These are phyloP conservation scores for Spatula clypeata DNA, from an alignment of 2,797 vertebrate species.

Conservation along the genomic window DNA sequence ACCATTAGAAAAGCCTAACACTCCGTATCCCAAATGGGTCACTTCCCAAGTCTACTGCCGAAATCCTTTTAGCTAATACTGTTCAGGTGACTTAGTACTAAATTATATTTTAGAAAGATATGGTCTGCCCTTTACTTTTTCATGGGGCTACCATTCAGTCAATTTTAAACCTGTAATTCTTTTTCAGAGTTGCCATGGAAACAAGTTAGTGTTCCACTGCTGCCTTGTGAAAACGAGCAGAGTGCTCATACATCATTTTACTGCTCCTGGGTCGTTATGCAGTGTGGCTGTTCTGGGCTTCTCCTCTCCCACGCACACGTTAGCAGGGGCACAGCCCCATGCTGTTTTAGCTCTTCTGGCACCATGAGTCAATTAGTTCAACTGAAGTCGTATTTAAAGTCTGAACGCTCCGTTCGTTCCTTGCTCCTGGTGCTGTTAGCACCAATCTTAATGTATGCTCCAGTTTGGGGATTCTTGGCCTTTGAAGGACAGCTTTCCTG, in stretches of 20 bases:
- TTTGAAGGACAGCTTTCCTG: not conserved
- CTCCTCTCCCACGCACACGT: not conserved
- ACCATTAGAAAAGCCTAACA: constrained; percentile 63
- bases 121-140: constrained; percentile 77
- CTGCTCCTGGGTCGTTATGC: constrained; percentile 16
- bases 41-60: constrained; percentile 67
- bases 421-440: not conserved
- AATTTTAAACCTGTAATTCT: constrained; percentile 71
- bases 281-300: not conserved
- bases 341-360: not conserved
- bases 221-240: constrained; percentile 58
- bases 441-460: not conserved
- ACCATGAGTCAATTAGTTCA: not conserved
- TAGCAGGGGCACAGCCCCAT: not conserved
- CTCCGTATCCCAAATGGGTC: constrained; percentile 69
- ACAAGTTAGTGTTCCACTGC: constrained; percentile 66
- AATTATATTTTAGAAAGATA: constrained; percentile 80
- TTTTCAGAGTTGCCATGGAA: constrained; percentile 74
- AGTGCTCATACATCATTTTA: constrained; percentile 65
- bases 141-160: constrained; percentile 74
- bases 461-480: not conserved
- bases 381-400: not conserved
- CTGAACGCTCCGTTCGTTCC: not conserved
- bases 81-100: constrained; percentile 77
- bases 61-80: constrained; percentile 79